These are phyloP conservation scores for Parazoanthus darwini DNA, from an alignment of 92 coral and sea anemone genomes.

Conservation along the genomic window DNA sequence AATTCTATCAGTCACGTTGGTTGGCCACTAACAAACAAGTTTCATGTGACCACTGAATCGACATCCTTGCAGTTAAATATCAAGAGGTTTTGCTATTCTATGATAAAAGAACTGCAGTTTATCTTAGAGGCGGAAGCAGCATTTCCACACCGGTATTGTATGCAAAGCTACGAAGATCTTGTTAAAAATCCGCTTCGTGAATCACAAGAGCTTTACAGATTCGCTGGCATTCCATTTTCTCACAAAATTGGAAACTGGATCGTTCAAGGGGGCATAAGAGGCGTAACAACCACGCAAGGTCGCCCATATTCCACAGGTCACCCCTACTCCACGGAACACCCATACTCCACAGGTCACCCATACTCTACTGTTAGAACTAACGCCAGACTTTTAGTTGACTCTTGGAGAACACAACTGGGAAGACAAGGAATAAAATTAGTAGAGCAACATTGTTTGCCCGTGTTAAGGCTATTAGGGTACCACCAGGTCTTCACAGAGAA, in stretches of 20 bases:
- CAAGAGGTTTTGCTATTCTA: conserved; percentile 62
- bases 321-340: conserved; percentile 59
- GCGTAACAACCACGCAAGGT: neutral
- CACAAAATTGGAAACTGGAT: conserved; percentile 54
- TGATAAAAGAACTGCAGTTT: conserved; percentile 60
- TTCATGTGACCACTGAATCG: neutral
- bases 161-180: conserved; percentile 80
- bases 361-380: conserved; percentile 68
- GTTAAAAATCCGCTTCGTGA: conserved; percentile 43
- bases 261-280: conserved; percentile 29
- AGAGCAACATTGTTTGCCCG: conserved; percentile 74
- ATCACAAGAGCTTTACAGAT: conserved; percentile 56
- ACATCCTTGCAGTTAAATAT: conserved; percentile 44
- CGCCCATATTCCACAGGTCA: conserved; percentile 60
- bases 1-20: conserved; percentile 82
- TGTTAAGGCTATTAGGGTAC: conserved; percentile 55
- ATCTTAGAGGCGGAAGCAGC: conserved; percentile 58
- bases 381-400: conserved; percentile 47
- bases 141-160: conserved; percentile 49
- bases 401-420: conserved; percentile 65
- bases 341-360: conserved; percentile 63
- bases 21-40: conserved; percentile 41
- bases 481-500: conserved; percentile 27
- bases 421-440: conserved; percentile 46
- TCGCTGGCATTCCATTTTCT: conserved; percentile 61